Evolutionary conservation across 2,888 invertebrate species (phyloP).

Genomic region (Onthophagus sagittarius): DNA sequence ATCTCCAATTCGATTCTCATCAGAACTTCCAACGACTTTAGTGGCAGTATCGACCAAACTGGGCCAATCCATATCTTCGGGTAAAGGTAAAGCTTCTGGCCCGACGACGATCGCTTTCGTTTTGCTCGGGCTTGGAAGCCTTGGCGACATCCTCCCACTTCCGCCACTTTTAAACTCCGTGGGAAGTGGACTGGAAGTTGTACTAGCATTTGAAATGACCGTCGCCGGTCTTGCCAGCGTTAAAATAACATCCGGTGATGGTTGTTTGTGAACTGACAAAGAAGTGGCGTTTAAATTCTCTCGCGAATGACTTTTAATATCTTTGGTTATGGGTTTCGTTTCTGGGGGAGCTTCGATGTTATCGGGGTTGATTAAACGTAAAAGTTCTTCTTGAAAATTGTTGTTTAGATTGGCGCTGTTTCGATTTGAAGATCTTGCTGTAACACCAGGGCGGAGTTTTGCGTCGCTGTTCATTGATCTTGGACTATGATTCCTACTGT

Average conservation of each 20-base stretch:
- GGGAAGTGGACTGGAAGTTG: slow-evolving; percentile 54
- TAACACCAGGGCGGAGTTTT: slow-evolving; percentile 53
- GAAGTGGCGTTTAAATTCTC: slow-evolving; percentile 44
- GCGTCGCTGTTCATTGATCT: slow-evolving; percentile 57
- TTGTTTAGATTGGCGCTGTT: slow-evolving; percentile 61
- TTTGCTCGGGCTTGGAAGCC: slow-evolving; percentile 40
- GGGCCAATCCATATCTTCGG: slow-evolving; percentile 74
- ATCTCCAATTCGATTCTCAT: slow-evolving; percentile 15
- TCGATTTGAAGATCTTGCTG: slow-evolving; percentile 51
- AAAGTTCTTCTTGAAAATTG: slow-evolving; percentile 78
- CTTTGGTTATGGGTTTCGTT: slow-evolving; percentile 30
- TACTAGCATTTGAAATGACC: slow-evolving; percentile 61
- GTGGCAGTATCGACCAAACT: slow-evolving; percentile 72
- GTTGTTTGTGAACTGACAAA: slow-evolving; percentile 41
- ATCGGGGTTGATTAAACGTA: slow-evolving; percentile 79
- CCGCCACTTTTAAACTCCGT: slow-evolving; percentile 56
- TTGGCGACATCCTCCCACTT: slow-evolving; percentile 53
- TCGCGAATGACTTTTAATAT: slow-evolving; percentile 37
- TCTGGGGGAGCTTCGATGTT: slow-evolving; percentile 49
- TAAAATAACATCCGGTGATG: slow-evolving; percentile 57
- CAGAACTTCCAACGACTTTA: slow-evolving; percentile 28
- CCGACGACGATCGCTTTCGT: slow-evolving; percentile 37
- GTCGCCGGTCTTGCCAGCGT: slow-evolving; percentile 65
- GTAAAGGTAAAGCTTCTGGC: slow-evolving; percentile 57
- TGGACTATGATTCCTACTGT: slow-evolving; percentile 60